These are phyloP conservation scores for Ganaspis sp. DNA, from an alignment of 1,140 invertebrate species.

Conservation along the genomic window DNA sequence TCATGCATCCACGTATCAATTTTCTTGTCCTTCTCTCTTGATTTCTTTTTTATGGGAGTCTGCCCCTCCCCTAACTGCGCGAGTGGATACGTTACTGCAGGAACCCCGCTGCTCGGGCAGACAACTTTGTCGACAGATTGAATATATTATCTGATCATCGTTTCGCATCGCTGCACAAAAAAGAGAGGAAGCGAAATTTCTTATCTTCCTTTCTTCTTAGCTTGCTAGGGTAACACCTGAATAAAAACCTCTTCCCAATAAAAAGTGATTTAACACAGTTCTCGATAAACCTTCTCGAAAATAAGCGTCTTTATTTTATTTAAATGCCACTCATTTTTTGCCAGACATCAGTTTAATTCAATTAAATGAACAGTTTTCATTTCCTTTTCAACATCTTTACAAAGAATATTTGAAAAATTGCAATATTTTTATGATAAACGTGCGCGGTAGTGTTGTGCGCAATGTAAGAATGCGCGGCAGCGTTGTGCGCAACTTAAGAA, in stretches of 20 bases:
- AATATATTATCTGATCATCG: slow-evolving; percentile 30
- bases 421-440: too few species aligned
- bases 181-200: slow-evolving; percentile 25
- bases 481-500: too few species aligned
- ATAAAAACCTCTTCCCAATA: slow-evolving; percentile 10
- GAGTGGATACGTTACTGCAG: slow-evolving; percentile 20
- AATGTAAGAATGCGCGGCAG: too few species aligned
- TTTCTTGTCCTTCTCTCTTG: slow-evolving; percentile 29
- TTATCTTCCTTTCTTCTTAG: slow-evolving; percentile 5
- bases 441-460: too few species aligned
- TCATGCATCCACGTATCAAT: slow-evolving; percentile 21
- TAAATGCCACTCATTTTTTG: too few species aligned
- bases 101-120: slow-evolving; percentile 24
- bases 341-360: too few species aligned
- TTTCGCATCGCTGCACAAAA: slow-evolving; percentile 22
- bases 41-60: slow-evolving; percentile 28
- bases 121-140: slow-evolving; percentile 31
- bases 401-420: too few species aligned
- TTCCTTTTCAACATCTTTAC: too few species aligned
- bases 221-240: slow-evolving; percentile 7
- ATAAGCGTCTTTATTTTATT: too few species aligned
- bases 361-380: too few species aligned
- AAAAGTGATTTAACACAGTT: neutral
- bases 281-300: neutral
- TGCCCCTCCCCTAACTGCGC: slow-evolving; percentile 18